phyloP scores from a whole-genome alignment of 2,797 vertebrate genomes.

The Gadopsis bispinosus region DNA sequence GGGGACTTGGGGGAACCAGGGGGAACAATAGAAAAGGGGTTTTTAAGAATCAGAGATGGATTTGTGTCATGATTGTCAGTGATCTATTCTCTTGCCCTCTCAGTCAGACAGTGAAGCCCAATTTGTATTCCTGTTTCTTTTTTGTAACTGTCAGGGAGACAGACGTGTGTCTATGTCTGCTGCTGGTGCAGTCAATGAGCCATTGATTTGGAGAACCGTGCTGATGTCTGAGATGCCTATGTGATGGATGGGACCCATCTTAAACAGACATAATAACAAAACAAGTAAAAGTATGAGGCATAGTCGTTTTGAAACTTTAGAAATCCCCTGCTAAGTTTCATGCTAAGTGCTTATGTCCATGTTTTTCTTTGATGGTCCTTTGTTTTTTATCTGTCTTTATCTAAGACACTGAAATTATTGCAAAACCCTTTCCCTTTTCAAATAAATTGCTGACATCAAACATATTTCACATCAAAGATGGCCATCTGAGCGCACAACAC shows the following conservation, averaged over 20 bases:
- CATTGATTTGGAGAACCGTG: slow-evolving; percentile 78
- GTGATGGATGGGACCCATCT: slow-evolving; percentile 79
- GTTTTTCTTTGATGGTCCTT: slow-evolving; percentile 55
- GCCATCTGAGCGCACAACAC: slow-evolving; percentile 26
- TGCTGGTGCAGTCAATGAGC: slow-evolving; percentile 80
- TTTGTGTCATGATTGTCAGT: slow-evolving; percentile 81
- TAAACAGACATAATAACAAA: slow-evolving; percentile 57
- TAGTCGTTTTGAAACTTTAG: slow-evolving; percentile 54
- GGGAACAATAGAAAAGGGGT: slow-evolving; percentile 64
- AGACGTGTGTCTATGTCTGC: slow-evolving; percentile 79
- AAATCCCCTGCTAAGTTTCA: slow-evolving; percentile 50
- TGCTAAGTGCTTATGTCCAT: slow-evolving; percentile 14
- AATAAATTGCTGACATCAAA: slow-evolving; percentile 59
- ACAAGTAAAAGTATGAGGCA: slow-evolving; percentile 53
- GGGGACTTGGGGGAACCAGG: slow-evolving; percentile 49
- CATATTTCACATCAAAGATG: slow-evolving; percentile 69
- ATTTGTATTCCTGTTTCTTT: slow-evolving; percentile 80
- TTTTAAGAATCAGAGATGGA: slow-evolving; percentile 78
- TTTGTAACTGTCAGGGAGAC: slow-evolving; percentile 81
- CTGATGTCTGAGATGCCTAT: slow-evolving; percentile 71
- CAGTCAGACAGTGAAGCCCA: slow-evolving; percentile 72
- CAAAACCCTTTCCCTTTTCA: slow-evolving; percentile 34
- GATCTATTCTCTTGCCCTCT: slow-evolving; percentile 76
- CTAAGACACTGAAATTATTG: slow-evolving; percentile 13
- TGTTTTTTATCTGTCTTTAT: slow-evolving; percentile 36